Evolutionary conservation across 2,113 vertebrate genomes (phyloP).

Genomic region (Marcusenius ussheri): DNA sequence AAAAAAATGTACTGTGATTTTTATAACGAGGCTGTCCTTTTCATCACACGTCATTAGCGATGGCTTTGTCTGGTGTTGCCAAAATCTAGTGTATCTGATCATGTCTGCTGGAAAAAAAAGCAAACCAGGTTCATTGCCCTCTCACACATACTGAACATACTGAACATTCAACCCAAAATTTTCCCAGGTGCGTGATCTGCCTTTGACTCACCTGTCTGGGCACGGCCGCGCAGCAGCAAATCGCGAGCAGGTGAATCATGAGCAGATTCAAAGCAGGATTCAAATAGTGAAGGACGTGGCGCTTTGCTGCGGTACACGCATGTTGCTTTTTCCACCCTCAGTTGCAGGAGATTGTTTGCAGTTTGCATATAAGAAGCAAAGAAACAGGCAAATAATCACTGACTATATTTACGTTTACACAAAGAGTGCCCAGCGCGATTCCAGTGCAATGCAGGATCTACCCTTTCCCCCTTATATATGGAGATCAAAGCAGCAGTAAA

Average conservation of each 20-base stretch:
- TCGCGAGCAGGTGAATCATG: not conserved
- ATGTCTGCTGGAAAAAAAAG: not conserved
- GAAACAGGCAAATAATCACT: not conserved
- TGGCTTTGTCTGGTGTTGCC: not conserved
- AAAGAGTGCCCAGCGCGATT: not conserved
- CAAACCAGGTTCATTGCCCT: not conserved
- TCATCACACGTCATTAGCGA: not conserved
- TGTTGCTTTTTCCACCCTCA: not conserved
- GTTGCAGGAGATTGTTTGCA: not conserved
- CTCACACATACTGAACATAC: not conserved
- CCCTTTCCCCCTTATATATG: not conserved
- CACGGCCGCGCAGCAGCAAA: not conserved
- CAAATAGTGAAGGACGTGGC: not conserved
- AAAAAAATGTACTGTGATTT: not conserved
- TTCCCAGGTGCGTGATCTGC: not conserved
- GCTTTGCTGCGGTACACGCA: not conserved
- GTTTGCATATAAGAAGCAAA: conserved; percentile 1
- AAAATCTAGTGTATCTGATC: not conserved
- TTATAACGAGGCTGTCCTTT: not conserved
- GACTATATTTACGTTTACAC: not conserved
- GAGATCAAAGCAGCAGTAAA: not conserved
- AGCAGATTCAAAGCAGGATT: conserved; percentile 8
- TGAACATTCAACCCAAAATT: not conserved
- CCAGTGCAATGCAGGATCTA: not conserved
- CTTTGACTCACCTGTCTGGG: not conserved